Conservation (phyloP, 2,797 vertebrate species). For the Choloepus didactylus region DNA sequence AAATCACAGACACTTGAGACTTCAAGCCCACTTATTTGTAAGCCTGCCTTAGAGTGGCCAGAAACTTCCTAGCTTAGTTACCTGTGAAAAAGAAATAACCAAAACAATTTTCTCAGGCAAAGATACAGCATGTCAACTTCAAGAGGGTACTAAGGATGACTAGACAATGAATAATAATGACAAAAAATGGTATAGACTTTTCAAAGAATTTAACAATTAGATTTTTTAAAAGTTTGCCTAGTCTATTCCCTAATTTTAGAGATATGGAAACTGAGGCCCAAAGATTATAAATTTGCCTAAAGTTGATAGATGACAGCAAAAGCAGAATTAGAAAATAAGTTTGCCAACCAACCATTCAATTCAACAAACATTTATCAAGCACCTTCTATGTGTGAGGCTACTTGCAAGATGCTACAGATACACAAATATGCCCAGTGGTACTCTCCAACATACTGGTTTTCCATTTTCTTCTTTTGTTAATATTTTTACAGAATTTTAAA, state of each 20-base stretch:
- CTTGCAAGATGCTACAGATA: not conserved
- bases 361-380: constrained; percentile 31
- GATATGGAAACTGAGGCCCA: constrained; percentile 36
- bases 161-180: constrained; percentile 3
- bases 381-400: not conserved
- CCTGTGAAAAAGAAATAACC: constrained; percentile 28
- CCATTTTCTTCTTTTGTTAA: constrained; percentile 11
- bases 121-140: not conserved
- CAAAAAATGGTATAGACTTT: not conserved
- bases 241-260: constrained; percentile 44
- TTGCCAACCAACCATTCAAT: constrained; percentile 27
- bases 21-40: too few relatives aligned
- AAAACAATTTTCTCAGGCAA: constrained; percentile 45
- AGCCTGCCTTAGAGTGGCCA: too few relatives aligned
- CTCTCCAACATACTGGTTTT: not conserved
- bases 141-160: constrained; percentile 13
- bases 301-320: constrained; percentile 41
- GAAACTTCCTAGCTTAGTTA: not conserved
- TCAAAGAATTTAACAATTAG: not conserved
- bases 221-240: constrained; percentile 13
- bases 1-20: too few relatives aligned
- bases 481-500: constrained; percentile 22
- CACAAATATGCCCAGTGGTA: not conserved
- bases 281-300: not conserved
- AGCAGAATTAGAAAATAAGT: constrained; percentile 30